Percentiles rank a stretch among this genome's conserved stretches.
These are phyloP conservation scores for Peromyscus aztecus DNA, from an alignment of 2,797 vertebrate genomes.

Conservation along the genomic window DNA sequence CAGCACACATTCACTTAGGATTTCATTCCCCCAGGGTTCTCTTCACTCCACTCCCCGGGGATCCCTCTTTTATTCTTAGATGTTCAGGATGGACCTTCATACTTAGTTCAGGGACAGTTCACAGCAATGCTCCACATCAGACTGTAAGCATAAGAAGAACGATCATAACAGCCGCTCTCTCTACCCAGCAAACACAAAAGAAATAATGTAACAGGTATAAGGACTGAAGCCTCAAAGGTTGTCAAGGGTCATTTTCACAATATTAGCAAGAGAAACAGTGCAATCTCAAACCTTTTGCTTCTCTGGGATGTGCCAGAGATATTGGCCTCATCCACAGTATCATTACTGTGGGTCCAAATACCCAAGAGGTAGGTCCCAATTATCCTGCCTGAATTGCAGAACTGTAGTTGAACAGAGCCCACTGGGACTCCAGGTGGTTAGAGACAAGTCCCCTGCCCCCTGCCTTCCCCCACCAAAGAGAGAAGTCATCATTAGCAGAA, in stretches of 20 bases:
- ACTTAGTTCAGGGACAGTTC: background rate
- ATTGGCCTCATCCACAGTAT: background rate
- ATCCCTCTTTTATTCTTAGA: background rate
- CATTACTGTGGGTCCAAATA: background rate
- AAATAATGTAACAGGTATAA: background rate
- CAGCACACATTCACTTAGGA: background rate
- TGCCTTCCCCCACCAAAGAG: background rate
- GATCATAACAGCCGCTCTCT: background rate
- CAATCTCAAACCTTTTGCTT: background rate
- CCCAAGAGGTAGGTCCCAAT: background rate
- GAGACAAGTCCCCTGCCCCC: background rate
- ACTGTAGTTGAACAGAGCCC: background rate
- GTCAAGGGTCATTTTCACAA: background rate
- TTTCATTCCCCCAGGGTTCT: background rate
- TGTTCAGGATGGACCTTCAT: background rate
- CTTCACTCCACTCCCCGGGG: too few relatives aligned
- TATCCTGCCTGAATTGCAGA: background rate
- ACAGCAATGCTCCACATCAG: background rate
- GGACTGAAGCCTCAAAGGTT: background rate
- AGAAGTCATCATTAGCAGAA: background rate
- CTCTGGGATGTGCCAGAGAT: background rate
- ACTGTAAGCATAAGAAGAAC: background rate
- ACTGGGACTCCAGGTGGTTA: background rate
- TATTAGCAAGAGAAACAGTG: background rate
- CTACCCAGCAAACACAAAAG: background rate